phyloP scores from a whole-genome alignment of 2,113 vertebrate genomes.

The Rhipidura dahli region DNA sequence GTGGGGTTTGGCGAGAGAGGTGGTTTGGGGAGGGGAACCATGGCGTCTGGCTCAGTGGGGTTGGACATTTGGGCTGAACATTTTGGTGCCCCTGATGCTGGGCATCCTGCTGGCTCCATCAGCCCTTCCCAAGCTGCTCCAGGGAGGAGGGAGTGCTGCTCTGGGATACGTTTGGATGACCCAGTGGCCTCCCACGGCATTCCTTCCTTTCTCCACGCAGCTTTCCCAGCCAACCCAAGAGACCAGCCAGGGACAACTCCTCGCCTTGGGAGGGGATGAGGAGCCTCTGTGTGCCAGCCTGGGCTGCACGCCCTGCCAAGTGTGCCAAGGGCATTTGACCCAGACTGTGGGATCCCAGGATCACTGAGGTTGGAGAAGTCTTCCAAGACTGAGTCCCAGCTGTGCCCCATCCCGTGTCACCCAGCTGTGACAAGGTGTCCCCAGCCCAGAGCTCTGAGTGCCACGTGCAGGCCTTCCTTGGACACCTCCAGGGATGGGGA shows the following conservation, averaged over 20 bases:
- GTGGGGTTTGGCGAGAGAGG: fast-evolving
- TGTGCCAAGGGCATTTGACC: not conserved
- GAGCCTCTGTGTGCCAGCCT: not conserved
- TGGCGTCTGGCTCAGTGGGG: not conserved
- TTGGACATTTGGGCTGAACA: fast-evolving
- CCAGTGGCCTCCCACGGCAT: not conserved
- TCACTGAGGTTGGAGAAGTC: not conserved
- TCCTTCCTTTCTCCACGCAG: not conserved
- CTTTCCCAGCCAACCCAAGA: not conserved
- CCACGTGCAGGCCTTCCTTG: not conserved
- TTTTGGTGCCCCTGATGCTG: not conserved
- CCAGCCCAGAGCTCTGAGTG: not conserved
- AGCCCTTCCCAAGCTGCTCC: not conserved
- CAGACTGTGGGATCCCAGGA: not conserved
- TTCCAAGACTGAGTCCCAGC: fast-evolving
- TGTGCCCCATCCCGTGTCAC: fast-evolving
- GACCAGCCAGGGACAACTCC: not conserved
- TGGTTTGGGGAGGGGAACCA: not conserved
- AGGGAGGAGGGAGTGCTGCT: not conserved
- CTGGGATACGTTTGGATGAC: not conserved
- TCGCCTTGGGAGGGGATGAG: not conserved
- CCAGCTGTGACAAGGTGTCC: no score
- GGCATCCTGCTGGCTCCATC: not conserved
- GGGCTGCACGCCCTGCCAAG: not conserved
- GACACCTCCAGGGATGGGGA: not conserved